Percentiles rank a stretch among this genome's conserved stretches.
Conservation (phyloP, 2,888 invertebrate genomes). For the Keiferia lycopersicella region DNA sequence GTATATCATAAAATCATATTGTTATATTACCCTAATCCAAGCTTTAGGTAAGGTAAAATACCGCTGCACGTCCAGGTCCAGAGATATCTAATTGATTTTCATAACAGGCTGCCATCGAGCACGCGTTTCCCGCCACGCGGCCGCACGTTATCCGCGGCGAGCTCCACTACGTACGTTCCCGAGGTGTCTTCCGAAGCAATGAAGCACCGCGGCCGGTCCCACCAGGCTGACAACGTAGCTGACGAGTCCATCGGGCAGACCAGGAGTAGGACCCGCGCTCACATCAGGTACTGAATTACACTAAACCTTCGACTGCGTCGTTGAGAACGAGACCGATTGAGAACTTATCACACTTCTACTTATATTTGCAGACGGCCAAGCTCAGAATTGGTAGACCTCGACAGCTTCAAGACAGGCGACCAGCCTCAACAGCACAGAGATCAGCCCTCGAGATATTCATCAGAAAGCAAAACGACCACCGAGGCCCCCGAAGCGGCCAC, state of each 20-base stretch:
- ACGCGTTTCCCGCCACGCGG: conserved; percentile 92
- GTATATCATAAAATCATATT: too few relatives aligned
- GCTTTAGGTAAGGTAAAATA: too few relatives aligned
- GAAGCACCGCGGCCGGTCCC: conserved; percentile 65
- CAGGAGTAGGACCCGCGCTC: conserved; percentile 81
- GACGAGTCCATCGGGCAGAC: conserved; percentile 75
- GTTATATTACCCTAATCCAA: too few relatives aligned
- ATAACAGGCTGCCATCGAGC: conserved; percentile 85
- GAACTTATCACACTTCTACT: background rate
- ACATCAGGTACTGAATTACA: conserved; percentile 72
- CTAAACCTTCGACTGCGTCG: background rate
- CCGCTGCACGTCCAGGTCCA: too few relatives aligned
- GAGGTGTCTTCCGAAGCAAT: conserved; percentile 72
- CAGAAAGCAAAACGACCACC: conserved; percentile 75
- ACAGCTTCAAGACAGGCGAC: conserved; percentile 88
- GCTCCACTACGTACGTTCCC: conserved; percentile 76
- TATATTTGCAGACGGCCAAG: conserved; percentile 84
- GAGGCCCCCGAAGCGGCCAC: conserved; percentile 77
- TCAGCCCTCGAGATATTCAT: conserved; percentile 68
- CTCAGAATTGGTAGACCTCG: conserved; percentile 90
- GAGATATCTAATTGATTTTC: too few relatives aligned
- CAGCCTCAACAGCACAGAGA: conserved; percentile 79
- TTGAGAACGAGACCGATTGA: too few relatives aligned
- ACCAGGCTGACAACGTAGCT: conserved; percentile 66
- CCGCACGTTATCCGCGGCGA: conserved; percentile 66